These are phyloP conservation scores for Heterochromis multidens DNA, from an alignment of 2,113 vertebrate genomes.

Conservation along the genomic window DNA sequence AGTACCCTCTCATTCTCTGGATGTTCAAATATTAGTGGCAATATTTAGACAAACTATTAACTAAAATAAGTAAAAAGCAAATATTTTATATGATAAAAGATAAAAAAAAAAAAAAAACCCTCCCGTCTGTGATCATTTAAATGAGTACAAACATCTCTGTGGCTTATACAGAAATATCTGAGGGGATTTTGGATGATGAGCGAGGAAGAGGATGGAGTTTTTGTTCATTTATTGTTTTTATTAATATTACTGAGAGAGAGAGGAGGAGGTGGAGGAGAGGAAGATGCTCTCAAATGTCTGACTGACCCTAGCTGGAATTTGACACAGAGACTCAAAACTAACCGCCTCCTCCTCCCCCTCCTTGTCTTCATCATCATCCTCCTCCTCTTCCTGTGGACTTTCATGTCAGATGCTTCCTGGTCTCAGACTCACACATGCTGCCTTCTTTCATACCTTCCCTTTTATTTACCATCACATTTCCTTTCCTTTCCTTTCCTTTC, in stretches of 20 bases:
- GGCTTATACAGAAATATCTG: rapidly evolving
- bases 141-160: neutral
- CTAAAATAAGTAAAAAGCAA: neutral
- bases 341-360: neutral
- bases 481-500: neutral
- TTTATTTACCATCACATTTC: neutral
- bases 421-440: neutral
- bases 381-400: constrained; percentile 24
- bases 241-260: neutral
- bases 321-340: neutral
- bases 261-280: neutral
- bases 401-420: neutral
- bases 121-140: neutral
- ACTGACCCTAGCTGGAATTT: constrained; percentile 38
- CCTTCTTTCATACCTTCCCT: neutral
- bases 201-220: neutral
- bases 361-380: neutral
- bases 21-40: neutral
- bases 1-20: rapidly evolving
- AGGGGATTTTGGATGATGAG: neutral
- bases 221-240: neutral
- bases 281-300: neutral
- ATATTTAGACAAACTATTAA: neutral
- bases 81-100: neutral
- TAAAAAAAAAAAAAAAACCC: neutral